These are phyloP conservation scores for Eumeta japonica DNA, from an alignment of 1,140 invertebrate species.

Conservation along the genomic window DNA sequence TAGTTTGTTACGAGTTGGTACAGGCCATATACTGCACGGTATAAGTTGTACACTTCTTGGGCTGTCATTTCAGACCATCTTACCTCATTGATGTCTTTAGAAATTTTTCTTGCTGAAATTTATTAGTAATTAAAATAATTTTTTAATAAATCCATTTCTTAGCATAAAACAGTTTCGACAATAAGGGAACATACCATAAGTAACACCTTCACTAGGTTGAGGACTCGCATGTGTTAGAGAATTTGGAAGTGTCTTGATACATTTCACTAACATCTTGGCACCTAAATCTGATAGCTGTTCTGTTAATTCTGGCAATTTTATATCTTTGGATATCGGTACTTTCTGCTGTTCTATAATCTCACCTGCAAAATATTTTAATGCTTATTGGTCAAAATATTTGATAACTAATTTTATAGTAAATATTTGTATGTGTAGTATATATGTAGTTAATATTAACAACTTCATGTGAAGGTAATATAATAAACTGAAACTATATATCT, in stretches of 20 bases:
- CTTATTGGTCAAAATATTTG: no score
- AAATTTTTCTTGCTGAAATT: constrained; percentile 72
- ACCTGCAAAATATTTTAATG: constrained; percentile 28
- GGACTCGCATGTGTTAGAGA: constrained; percentile 58
- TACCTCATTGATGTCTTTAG: constrained; percentile 59
- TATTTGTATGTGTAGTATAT: no score
- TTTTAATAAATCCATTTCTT: no score
- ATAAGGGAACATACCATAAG: constrained; percentile 74
- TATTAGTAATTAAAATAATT: constrained; percentile 16
- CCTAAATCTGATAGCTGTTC: constrained; percentile 67
- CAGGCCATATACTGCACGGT: constrained; percentile 66
- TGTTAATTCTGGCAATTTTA: constrained; percentile 68
- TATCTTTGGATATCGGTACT: constrained; percentile 62
- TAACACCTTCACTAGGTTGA: constrained; percentile 63
- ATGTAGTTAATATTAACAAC: no score
- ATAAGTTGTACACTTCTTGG: constrained; percentile 63
- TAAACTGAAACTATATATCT: no score
- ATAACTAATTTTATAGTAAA: no score
- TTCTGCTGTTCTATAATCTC: constrained; percentile 70
- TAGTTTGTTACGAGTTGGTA: constrained; percentile 64
- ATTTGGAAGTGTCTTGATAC: constrained; percentile 62
- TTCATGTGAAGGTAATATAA: no score
- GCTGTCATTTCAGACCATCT: constrained; percentile 65
- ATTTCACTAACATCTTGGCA: constrained; percentile 66
- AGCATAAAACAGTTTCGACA: no score